Conservation (phyloP, 2,797 vertebrate species). For the Sebastes diploproa region DNA sequence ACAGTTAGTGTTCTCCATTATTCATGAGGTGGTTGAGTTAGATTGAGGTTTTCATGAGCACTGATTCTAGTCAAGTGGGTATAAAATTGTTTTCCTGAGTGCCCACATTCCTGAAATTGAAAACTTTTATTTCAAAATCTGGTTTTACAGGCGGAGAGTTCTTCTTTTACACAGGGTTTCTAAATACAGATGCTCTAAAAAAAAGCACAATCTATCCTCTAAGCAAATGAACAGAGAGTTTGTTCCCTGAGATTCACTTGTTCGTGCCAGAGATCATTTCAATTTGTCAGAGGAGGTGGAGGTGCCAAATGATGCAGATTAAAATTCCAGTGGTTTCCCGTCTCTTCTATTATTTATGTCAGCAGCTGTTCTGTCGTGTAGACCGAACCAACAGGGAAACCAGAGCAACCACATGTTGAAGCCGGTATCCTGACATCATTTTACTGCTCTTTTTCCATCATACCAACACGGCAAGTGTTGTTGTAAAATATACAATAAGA, state of each 20-base stretch:
- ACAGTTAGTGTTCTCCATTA: conserved; percentile 44
- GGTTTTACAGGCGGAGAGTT: not conserved
- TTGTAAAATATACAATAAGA: no score
- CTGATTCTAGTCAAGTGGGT: conserved; percentile 32
- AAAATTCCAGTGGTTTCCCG: conserved; percentile 2
- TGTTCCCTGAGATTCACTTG: not conserved
- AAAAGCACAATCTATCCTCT: not conserved
- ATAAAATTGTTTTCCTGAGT: not conserved
- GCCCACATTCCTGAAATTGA: not conserved
- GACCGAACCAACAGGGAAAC: not conserved
- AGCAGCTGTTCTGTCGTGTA: not conserved
- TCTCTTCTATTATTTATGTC: conserved; percentile 15
- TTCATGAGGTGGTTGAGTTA: conserved; percentile 20
- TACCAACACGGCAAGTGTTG: not conserved
- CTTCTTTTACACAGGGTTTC: not conserved
- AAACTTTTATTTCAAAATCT: not conserved
- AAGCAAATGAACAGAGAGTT: not conserved
- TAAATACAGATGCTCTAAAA: not conserved
- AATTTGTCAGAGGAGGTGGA: not conserved
- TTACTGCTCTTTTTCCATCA: not conserved
- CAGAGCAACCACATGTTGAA: not conserved
- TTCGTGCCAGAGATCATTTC: not conserved
- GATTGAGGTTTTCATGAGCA: conserved; percentile 28
- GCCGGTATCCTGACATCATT: not conserved
- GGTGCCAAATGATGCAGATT: not conserved